Percentiles rank a stretch among this genome's conserved stretches.
Conservation (phyloP, 2,113 vertebrate genomes). For the Leptodactylus fuscus region DNA sequence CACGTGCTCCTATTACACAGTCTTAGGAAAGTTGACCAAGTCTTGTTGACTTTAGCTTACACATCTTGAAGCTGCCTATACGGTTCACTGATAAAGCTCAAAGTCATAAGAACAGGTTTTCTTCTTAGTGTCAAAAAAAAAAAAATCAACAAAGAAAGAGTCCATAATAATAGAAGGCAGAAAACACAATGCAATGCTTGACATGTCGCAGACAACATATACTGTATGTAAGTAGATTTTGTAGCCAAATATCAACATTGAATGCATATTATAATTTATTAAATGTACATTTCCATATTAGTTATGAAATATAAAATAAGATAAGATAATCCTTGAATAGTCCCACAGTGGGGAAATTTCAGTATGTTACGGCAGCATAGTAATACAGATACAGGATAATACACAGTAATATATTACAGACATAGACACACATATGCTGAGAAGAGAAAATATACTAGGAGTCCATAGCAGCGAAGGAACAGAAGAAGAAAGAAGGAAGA, state of each 20-base stretch:
- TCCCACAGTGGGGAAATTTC: too few species aligned
- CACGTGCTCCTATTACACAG: neutral
- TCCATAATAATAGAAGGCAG: neutral
- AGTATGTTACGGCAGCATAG: too few species aligned
- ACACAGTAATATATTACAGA: too few species aligned
- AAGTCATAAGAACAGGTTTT: neutral
- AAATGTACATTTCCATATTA: too few species aligned
- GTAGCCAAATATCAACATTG: neutral
- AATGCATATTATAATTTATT: neutral
- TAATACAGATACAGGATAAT: too few species aligned
- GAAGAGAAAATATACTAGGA: too few species aligned
- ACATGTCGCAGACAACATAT: neutral
- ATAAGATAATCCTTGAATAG: too few species aligned
- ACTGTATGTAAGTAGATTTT: neutral
- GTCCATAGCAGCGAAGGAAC: too few species aligned
- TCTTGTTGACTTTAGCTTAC: conserved; percentile 10
- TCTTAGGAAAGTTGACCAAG: neutral
- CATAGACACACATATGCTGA: too few species aligned
- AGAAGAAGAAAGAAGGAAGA: too few species aligned
- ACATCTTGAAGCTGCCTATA: neutral
- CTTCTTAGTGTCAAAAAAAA: neutral
- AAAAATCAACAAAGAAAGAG: neutral
- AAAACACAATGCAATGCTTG: neutral
- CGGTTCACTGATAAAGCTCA: neutral
- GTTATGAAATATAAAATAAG: too few species aligned